Conservation (phyloP, 2,797 vertebrate species). For the Propithecus deckenii region DNA sequence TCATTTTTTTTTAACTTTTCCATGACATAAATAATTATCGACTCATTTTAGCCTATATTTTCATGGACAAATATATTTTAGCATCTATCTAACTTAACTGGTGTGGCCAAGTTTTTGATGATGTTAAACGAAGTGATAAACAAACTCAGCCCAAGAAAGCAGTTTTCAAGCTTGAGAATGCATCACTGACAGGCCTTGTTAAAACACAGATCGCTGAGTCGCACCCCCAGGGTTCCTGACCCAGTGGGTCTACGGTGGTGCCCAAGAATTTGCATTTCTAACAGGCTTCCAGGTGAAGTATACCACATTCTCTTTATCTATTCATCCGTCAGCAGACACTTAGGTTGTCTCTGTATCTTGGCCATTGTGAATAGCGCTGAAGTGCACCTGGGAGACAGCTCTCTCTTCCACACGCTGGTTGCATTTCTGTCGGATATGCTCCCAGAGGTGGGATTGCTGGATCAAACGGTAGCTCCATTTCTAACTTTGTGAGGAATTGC, state of each 20-base stretch:
- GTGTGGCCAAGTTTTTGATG: neutral
- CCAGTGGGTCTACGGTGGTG: neutral
- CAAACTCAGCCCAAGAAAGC: neutral
- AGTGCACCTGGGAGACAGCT: neutral
- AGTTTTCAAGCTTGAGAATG: neutral
- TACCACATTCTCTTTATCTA: no score
- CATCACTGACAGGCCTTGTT: neutral
- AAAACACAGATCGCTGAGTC: neutral
- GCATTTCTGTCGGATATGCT: neutral
- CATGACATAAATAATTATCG: neutral
- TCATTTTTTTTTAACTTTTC: neutral
- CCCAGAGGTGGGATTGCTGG: neutral
- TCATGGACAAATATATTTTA: neutral
- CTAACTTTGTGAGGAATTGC: neutral
- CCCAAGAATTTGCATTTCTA: neutral
- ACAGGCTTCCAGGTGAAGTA: neutral
- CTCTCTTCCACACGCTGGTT: neutral
- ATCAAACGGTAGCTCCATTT: neutral
- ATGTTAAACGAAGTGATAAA: no score
- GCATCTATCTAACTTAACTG: neutral
- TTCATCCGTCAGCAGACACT: neutral
- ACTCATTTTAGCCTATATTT: neutral
- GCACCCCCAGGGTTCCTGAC: neutral
- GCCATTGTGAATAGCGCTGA: neutral
- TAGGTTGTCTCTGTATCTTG: neutral